Evolutionary conservation across 2,797 vertebrate species (phyloP).

Genomic region (Pseudocheirus occidentalis): DNA sequence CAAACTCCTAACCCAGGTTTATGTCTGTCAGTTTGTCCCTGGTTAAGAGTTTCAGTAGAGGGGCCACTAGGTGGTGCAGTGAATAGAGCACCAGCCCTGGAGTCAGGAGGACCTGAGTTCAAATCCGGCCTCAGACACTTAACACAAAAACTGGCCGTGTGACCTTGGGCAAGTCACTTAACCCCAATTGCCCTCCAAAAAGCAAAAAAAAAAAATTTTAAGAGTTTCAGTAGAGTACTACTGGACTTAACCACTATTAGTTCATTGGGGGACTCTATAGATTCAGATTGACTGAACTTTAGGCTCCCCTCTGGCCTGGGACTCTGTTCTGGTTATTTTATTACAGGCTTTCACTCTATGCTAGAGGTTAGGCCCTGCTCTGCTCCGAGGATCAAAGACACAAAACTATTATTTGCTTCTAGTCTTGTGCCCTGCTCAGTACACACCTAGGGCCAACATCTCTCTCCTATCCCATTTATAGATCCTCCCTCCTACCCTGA

Average conservation of each 20-base stretch:
- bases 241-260: neutral
- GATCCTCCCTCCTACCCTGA: no score
- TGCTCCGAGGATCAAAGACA: neutral
- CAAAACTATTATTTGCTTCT: neutral
- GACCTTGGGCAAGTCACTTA: no score
- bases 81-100: no score
- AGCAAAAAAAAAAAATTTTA: no score
- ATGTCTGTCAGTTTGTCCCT: neutral
- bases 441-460: neutral
- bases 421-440: neutral
- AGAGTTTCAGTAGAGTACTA: neutral
- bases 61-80: no score
- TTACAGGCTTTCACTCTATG: neutral
- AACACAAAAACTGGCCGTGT: no score
- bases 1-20: neutral
- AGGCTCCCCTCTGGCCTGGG: neutral
- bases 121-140: no score
- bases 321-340: neutral
- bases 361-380: neutral
- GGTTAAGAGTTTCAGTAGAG: neutral
- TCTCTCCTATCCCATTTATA: neutral
- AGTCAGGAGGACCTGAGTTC: no score
- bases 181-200: no score
- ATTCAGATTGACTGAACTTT: neutral
- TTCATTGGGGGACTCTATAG: neutral